Evolutionary conservation across 2,888 invertebrate species (phyloP).

Genomic region (Nemotelus nigrinus): DNA sequence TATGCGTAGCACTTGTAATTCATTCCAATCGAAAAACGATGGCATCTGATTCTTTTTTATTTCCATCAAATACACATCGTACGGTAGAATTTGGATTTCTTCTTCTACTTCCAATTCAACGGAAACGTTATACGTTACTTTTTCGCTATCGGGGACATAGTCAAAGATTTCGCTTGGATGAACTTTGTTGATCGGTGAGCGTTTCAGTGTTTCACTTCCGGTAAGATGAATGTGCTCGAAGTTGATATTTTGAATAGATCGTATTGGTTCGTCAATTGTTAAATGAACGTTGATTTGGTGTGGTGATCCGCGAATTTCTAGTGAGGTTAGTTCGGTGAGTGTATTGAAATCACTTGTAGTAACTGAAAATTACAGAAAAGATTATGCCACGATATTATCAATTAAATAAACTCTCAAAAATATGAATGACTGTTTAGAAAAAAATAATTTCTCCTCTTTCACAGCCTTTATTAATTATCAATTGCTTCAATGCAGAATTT

Average conservation of each 20-base stretch:
- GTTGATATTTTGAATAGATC: conserved; percentile 67
- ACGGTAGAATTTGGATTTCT: conserved; percentile 71
- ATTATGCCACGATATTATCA: background rate
- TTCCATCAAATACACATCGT: conserved; percentile 71
- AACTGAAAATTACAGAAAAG: conserved; percentile 54
- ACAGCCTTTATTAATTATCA: too few relatives aligned
- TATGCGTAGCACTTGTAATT: conserved; percentile 70
- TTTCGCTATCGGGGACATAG: conserved; percentile 62
- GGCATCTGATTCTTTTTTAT: conserved; percentile 65
- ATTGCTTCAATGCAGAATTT: too few relatives aligned
- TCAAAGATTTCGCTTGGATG: conserved; percentile 62
- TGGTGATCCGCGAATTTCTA: conserved; percentile 71
- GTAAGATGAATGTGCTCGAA: conserved; percentile 66
- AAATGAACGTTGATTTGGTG: conserved; percentile 63
- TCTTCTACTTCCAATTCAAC: conserved; percentile 58
- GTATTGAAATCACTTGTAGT: conserved; percentile 59
- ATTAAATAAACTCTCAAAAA: background rate
- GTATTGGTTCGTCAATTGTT: conserved; percentile 66
- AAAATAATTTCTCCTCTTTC: too few relatives aligned
- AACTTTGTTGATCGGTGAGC: conserved; percentile 57
- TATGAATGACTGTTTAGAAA: background rate
- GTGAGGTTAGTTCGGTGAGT: conserved; percentile 66
- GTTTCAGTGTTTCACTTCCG: conserved; percentile 62
- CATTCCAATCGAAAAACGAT: conserved; percentile 63
- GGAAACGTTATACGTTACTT: conserved; percentile 53